Evolutionary conservation across 2,113 vertebrate species (phyloP).

Genomic region (Acanthisitta chloris): DNA sequence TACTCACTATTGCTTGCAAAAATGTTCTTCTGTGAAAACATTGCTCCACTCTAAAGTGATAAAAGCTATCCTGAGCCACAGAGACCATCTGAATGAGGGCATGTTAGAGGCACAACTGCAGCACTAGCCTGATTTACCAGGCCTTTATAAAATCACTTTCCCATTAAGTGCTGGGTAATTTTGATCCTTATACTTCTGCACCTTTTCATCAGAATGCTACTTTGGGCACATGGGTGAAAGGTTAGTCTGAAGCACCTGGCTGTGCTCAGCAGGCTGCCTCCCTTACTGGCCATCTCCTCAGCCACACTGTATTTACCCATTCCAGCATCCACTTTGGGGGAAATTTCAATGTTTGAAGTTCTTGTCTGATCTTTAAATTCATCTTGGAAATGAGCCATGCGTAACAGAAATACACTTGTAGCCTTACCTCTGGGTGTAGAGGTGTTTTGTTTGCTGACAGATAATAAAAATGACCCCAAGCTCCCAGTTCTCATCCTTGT

Average conservation of each 20-base stretch:
- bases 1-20: not conserved
- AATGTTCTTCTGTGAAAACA: not conserved
- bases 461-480: not conserved
- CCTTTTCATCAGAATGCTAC: not conserved
- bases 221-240: accelerated
- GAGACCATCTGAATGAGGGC: not conserved
- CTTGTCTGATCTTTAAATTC: not conserved
- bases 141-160: not conserved
- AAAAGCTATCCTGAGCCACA: not conserved
- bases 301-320: not conserved
- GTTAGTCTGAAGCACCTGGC: accelerated
- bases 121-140: not conserved
- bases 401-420: not conserved
- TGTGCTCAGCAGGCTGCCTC: not conserved
- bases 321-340: accelerated
- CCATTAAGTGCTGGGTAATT: not conserved
- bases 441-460: not conserved
- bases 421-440: not conserved
- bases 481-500: not conserved
- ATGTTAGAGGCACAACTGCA: not conserved
- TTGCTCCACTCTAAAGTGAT: not conserved
- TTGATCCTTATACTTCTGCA: not conserved
- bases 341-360: not conserved
- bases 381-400: not conserved
- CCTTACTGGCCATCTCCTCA: not conserved